These are phyloP conservation scores for Protosalanx chinensis DNA, from an alignment of 2,797 vertebrate species.

Conservation along the genomic window DNA sequence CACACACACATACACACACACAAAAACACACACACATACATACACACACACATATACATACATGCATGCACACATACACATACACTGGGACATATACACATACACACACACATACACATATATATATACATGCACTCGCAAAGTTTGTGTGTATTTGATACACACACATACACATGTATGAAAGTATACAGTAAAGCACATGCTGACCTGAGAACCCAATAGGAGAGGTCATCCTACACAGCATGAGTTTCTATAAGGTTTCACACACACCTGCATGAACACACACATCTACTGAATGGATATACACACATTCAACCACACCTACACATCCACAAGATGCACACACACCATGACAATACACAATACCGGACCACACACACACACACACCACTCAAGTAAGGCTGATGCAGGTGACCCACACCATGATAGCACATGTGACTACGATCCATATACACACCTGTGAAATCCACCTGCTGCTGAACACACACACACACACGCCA, in stretches of 20 bases:
- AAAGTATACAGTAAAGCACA: no score
- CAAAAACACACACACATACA: slow-evolving; percentile 19
- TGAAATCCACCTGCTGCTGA: neutral
- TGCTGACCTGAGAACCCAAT: no score
- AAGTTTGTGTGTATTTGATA: neutral
- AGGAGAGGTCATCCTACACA: no score
- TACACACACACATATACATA: no score
- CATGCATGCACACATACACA: neutral
- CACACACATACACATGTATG: neutral
- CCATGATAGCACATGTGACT: neutral
- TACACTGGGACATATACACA: neutral
- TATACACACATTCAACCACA: neutral
- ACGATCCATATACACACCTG: neutral
- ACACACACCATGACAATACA: slow-evolving; percentile 10
- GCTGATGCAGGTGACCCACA: neutral
- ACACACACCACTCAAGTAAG: neutral
- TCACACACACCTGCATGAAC: neutral
- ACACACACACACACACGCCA: slow-evolving; percentile 19
- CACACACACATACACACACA: neutral
- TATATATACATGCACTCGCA: no score
- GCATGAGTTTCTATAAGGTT: no score
- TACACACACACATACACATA: neutral
- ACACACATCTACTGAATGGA: slow-evolving; percentile 14
- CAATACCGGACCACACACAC: slow-evolving; percentile 2
- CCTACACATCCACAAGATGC: no score